Evolutionary conservation across 2,888 invertebrate species (phyloP).

Genomic region (Cylloceria caligata): DNA sequence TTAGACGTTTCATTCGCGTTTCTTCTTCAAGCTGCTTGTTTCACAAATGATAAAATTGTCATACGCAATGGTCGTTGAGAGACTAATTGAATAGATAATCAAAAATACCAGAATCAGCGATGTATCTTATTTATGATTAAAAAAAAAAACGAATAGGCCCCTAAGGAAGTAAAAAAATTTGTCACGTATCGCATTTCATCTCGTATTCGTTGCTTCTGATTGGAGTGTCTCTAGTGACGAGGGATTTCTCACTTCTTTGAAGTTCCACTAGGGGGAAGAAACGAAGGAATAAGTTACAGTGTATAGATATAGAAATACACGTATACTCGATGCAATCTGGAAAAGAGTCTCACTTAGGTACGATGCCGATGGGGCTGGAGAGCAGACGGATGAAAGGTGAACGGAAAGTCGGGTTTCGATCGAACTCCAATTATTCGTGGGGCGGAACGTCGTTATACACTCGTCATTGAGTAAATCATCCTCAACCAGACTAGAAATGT

Average conservation of each 20-base stretch:
- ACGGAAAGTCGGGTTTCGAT: constrained; percentile 68
- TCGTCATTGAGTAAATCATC: constrained; percentile 74
- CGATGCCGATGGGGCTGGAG: constrained; percentile 23
- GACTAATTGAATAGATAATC: neutral
- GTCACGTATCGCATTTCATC: constrained; percentile 11
- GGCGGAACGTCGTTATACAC: constrained; percentile 77
- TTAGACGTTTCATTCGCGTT: neutral
- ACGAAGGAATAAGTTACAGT: constrained; percentile 36
- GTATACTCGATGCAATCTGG: constrained; percentile 50
- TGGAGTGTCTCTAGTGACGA: constrained; percentile 36
- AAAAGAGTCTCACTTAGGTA: constrained; percentile 60
- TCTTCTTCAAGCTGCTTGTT: too few relatives aligned
- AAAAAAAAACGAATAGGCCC: neutral
- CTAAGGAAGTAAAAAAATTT: neutral
- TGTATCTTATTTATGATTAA: constrained; percentile 1
- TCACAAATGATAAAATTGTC: neutral
- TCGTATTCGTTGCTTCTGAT: constrained; percentile 37
- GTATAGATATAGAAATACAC: constrained; percentile 38
- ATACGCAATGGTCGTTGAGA: neutral
- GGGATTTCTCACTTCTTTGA: constrained; percentile 54
- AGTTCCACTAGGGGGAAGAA: constrained; percentile 30
- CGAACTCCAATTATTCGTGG: constrained; percentile 78
- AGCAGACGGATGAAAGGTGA: constrained; percentile 48
- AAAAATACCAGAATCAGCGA: neutral
- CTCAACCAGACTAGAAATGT: constrained; percentile 48